Evolutionary conservation across 64 coral and sea anemone genomes (phyloP).

Genomic region (Orbicella faveolata): DNA sequence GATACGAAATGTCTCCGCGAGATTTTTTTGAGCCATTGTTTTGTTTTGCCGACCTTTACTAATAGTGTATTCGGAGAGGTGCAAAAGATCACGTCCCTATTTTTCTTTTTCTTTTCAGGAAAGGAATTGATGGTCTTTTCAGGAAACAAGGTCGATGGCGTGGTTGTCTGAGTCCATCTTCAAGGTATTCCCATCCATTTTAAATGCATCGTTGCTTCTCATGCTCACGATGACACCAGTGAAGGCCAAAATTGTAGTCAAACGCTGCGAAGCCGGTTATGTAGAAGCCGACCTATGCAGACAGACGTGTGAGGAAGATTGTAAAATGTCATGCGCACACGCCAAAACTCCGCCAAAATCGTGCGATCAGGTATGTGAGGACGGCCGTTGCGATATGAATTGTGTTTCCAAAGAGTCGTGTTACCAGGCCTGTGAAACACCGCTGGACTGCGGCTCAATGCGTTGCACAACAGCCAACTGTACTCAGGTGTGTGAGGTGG

Average conservation of each 20-base stretch:
- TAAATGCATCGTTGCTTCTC: not conserved
- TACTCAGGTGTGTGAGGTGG: slow-evolving; percentile 6
- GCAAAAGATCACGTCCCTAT: not conserved
- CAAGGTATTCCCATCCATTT: not conserved
- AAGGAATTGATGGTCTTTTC: not conserved
- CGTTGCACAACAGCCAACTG: slow-evolving; percentile 26
- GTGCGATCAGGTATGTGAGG: slow-evolving; percentile 5
- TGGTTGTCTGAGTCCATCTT: not conserved
- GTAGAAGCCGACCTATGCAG: not conserved
- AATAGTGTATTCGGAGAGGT: not conserved
- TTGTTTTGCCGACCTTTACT: too few relatives aligned
- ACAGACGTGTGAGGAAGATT: slow-evolving; percentile 20
- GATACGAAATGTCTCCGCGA: too few relatives aligned
- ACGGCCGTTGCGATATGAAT: slow-evolving; percentile 1
- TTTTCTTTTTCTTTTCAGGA: not conserved
- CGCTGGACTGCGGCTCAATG: not conserved
- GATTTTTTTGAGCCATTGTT: too few relatives aligned
- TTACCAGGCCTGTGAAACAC: not conserved
- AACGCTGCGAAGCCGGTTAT: not conserved
- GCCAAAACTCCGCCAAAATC: not conserved
- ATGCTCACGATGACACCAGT: not conserved
- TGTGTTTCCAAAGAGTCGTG: slow-evolving; percentile 11
- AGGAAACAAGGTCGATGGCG: not conserved
- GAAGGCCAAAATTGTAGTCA: not conserved
- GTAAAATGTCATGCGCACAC: slow-evolving; percentile 3